These are phyloP conservation scores for Macropis europaea DNA, from an alignment of 2,888 invertebrate genomes.

Conservation along the genomic window DNA sequence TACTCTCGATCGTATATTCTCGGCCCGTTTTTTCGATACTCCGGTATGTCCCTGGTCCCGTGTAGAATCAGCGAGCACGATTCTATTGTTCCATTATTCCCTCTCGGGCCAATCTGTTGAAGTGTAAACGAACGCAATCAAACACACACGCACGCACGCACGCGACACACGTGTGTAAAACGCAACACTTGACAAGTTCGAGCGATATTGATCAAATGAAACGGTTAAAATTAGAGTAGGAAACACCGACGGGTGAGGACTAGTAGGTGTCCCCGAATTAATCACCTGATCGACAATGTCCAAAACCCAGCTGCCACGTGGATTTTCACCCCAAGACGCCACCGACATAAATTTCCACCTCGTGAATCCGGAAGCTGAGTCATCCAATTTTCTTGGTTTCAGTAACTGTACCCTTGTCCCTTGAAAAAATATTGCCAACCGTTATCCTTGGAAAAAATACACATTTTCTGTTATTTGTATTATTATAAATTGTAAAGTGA, in stretches of 20 bases:
- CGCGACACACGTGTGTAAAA: too few species aligned
- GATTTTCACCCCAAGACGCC: slow-evolving; percentile 94
- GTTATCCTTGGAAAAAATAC: neutral
- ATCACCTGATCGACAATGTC: slow-evolving; percentile 80
- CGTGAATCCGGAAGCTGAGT: slow-evolving; percentile 86
- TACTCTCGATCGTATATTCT: slow-evolving; percentile 82
- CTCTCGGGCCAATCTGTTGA: slow-evolving; percentile 77
- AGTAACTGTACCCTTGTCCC: slow-evolving; percentile 87
- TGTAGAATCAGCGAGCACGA: slow-evolving; percentile 85
- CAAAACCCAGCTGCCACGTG: slow-evolving; percentile 86
- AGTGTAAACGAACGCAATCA: slow-evolving; percentile 5
- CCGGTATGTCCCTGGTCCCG: slow-evolving; percentile 85
- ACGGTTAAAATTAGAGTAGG: too few species aligned
- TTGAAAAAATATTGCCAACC: slow-evolving; percentile 70
- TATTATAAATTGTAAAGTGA: too few species aligned
- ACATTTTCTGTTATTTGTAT: too few species aligned
- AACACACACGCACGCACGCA: too few species aligned
- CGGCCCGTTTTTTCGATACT: slow-evolving; percentile 83
- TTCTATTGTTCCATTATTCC: slow-evolving; percentile 83
- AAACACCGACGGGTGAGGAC: neutral
- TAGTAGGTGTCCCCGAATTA: neutral
- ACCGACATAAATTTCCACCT: slow-evolving; percentile 95
- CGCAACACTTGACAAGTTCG: too few species aligned
- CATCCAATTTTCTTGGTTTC: slow-evolving; percentile 86
- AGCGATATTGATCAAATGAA: too few species aligned